Evolutionary conservation across 2,888 invertebrate species (phyloP), one percentile per base, ranked within the genome.

Genomic region (Polylopha cassiicola): DNA sequence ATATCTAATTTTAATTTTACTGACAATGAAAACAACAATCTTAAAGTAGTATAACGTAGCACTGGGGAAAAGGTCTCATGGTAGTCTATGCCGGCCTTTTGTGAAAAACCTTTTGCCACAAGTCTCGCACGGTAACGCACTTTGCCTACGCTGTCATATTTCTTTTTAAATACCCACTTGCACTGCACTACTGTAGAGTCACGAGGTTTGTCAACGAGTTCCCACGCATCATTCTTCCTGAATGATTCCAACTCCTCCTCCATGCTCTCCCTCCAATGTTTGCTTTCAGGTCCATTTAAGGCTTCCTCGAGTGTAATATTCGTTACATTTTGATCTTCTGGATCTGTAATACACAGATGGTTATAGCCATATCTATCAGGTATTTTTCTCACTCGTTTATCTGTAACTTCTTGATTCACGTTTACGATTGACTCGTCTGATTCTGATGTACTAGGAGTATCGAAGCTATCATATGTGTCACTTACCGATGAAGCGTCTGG

Each of bases 141-240:
- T 9, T 32, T 39, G 7, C 39, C 37, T 0, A 39, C 39, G 22
- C 10, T 21, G 7, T 46, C 37, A 13, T 37, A 38, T 10, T 46
- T 43, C 4, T 36, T 20, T 24, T 20, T 28, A 6, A 18, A 34
- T 1, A 37, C 37, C 37, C 30, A 37, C 23, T 29, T 28, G 4
- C 23, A 23, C 4, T 37, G 14, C 7, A 37, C 29, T n/a, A 37
- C n/a, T 5, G 9, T 23, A 11, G 4, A 9, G 7, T 14, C 11
- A 8, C 4, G 3, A n/a, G 16, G 29, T 3, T 11, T 4, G 2
- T 46, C 36, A 3, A 23, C 31, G 4, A 49, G 10, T n/a, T 38
- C 43, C 48, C 48, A 48, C 5, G 48, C 39, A 8, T 34, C 17
- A 22, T 47, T 53, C 2, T 53, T 31, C 3, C 37, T 6, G 22